Conservation (phyloP, 2,888 invertebrate genomes). For the Zonitis immaculata region DNA sequence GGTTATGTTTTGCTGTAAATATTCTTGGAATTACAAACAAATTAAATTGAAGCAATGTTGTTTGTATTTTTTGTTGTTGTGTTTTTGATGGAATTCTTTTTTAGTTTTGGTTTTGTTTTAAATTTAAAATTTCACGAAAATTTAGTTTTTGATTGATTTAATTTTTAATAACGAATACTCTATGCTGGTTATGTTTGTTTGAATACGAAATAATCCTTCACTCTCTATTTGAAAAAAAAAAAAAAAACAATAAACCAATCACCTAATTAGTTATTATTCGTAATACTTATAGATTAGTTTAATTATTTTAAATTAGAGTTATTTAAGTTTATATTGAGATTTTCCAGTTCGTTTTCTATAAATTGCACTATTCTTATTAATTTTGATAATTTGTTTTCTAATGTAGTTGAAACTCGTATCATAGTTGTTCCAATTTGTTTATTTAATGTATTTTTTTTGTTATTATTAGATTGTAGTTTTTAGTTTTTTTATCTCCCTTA, state of each 20-base stretch:
- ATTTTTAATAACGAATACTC: neutral
- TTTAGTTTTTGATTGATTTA: constrained; percentile 1
- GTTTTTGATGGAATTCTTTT: neutral
- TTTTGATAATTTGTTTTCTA: no score
- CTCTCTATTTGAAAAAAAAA: no score
- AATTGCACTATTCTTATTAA: neutral
- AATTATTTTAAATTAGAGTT: no score
- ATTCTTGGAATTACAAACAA: no score
- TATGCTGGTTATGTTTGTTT: neutral
- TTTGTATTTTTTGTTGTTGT: neutral
- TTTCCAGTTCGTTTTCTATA: no score
- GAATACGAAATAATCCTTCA: neutral
- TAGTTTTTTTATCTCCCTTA: neutral
- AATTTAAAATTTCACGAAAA: neutral
- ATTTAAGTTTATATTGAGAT: no score
- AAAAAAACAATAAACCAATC: no score
- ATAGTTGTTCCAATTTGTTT: no score
- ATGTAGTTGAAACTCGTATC: no score
- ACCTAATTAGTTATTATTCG: no score
- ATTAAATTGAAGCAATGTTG: neutral
- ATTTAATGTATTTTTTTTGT: no score
- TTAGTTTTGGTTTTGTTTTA: neutral
- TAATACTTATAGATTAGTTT: no score
- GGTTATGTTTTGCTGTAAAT: constrained; percentile 1
- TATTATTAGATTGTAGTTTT: neutral